phyloP scores from a whole-genome alignment of 2,797 vertebrate genomes.

The Astyanax mexicanus region DNA sequence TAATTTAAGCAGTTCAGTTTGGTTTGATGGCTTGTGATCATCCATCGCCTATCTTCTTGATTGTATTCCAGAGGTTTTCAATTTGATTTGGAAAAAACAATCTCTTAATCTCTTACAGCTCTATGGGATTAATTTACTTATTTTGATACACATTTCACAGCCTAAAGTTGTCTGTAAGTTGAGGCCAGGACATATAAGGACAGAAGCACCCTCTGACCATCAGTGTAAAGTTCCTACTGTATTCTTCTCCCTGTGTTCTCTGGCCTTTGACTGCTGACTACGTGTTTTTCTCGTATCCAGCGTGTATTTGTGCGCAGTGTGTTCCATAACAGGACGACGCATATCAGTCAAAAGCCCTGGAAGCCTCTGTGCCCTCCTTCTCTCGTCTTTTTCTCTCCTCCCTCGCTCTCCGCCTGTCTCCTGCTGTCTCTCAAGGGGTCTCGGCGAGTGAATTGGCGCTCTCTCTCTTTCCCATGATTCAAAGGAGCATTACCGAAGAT shows the following conservation, averaged over 20 bases:
- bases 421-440: slow-evolving; percentile 71
- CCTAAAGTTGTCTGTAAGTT: too few species aligned
- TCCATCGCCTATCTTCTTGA: too few species aligned
- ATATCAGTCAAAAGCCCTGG: slow-evolving; percentile 78
- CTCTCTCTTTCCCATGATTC: slow-evolving; percentile 87
- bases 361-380: slow-evolving; percentile 57
- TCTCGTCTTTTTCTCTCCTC: slow-evolving; percentile 8
- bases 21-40: too few species aligned
- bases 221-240: background rate
- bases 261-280: background rate
- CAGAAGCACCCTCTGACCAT: background rate
- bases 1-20: too few species aligned
- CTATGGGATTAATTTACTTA: too few species aligned
- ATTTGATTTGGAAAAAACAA: too few species aligned
- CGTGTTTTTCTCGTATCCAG: background rate
- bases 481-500: slow-evolving; percentile 88
- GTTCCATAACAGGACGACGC: slow-evolving; percentile 70
- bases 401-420: slow-evolving; percentile 47
- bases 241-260: background rate
- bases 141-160: too few species aligned
- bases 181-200: too few species aligned
- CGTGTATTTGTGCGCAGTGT: background rate
- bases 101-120: too few species aligned
- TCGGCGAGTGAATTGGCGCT: slow-evolving; percentile 85
- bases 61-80: too few species aligned